A percentile compares a stretch with the other conserved stretches of the same genome.
These are phyloP conservation scores for Sipha maydis DNA, from an alignment of 2,888 invertebrate genomes.

Conservation along the genomic window DNA sequence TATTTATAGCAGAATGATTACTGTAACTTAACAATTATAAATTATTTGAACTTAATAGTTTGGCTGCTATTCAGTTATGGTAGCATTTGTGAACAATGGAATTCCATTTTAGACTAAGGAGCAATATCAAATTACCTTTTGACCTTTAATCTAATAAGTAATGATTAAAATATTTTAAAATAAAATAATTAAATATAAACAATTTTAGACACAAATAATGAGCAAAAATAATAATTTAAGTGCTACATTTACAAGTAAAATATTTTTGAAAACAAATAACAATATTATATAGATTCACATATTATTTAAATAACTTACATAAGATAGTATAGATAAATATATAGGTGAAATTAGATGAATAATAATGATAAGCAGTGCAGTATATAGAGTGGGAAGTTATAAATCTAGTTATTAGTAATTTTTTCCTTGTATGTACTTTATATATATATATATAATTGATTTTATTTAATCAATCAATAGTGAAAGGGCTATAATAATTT, in stretches of 20 bases:
- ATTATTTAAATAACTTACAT: background rate
- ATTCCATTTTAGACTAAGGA: background rate
- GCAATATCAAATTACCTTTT: conserved; percentile 10
- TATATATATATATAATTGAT: background rate
- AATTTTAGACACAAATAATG: background rate
- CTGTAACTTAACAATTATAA: conserved; percentile 24
- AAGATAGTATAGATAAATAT: background rate
- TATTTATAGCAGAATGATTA: conserved; percentile 17
- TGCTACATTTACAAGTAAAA: background rate
- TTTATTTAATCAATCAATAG: conserved; percentile 1
- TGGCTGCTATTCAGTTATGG: conserved; percentile 12
- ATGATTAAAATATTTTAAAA: background rate
- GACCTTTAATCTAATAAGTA: background rate
- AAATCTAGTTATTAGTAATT: background rate
- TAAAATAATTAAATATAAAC: background rate
- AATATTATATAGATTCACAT: background rate
- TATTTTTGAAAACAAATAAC: background rate
- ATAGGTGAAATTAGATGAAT: background rate
- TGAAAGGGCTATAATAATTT: background rate
- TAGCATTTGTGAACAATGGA: background rate
- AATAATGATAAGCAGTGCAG: background rate
- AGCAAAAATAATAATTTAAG: background rate
- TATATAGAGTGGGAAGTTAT: conserved; percentile 6
- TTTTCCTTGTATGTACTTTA: background rate
- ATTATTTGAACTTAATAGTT: conserved; percentile 14